Conservation (phyloP, 2,888 invertebrate genomes). For the Antheraea yamamai region DNA sequence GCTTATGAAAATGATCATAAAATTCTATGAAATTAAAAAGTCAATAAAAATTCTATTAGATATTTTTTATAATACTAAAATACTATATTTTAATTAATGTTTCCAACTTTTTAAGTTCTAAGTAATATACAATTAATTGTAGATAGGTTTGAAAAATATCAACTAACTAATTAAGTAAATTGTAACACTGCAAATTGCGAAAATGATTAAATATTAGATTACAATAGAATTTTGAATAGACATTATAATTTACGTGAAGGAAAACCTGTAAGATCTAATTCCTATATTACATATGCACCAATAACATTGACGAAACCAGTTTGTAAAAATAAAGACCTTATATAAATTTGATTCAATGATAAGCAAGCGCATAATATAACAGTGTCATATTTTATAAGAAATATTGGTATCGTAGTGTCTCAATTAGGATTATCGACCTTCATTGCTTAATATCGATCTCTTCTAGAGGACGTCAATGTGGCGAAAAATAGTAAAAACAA, state of each 20-base stretch:
- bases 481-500: neutral
- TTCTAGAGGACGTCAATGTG: neutral
- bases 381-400: neutral
- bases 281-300: too few species aligned
- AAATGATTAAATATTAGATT: too few species aligned
- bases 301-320: neutral
- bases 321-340: neutral
- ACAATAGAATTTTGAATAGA: too few species aligned
- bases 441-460: neutral
- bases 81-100: neutral
- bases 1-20: neutral
- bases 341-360: neutral
- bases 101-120: too few species aligned
- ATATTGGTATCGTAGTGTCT: neutral
- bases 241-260: too few species aligned
- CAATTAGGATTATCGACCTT: neutral
- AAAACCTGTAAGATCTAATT: too few species aligned
- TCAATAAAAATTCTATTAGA: neutral
- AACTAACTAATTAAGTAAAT: too few species aligned
- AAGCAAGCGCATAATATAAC: neutral
- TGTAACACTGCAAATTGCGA: too few species aligned
- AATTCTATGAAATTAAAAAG: neutral
- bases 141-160: too few species aligned
- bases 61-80: neutral
- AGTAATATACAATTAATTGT: too few species aligned